Evolutionary conservation across 2,888 invertebrate genomes (phyloP), one percentile per base, ranked within the genome.

Genomic region (Cataglyphis rosenhaueri): DNA sequence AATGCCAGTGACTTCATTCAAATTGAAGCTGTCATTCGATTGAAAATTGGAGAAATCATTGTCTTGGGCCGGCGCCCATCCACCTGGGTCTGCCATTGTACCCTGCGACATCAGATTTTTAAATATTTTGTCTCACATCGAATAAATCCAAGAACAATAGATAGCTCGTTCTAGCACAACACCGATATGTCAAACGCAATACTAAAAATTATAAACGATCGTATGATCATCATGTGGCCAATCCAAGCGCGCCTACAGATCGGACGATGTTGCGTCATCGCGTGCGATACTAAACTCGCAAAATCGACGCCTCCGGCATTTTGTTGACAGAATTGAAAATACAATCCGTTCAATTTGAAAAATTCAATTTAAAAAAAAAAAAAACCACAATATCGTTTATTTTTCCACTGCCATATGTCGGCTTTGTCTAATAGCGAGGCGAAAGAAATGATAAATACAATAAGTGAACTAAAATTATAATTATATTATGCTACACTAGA

Each of bases 1-100:
- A 88, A 97, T 96, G 92, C 96, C 97, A 89, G 96, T 95, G 65
- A 97, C 95, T 92, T 97, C 97, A 86, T 96, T 96, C 48, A 97
- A 95, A 94, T 96, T 96, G 92, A 97, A 97, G 75, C 96, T 96
- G 91, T 96, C 96, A 87, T 91, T 94, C 6, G 94, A 87, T 81
- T 94, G 92, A 92, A 95, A 95, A 92, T 94, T 94, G 83, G 95
- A 92, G 91, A 93, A 94, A 88, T 93, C 93, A 89, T 92, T 93
- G 78, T 94, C 93, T 87, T 92, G 93, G 86, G 89, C 89, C 76
- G 93, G 88, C 68, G 92, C 88, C 93, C 93, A 94, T 83, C 90
- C 88, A 70, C 91, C 92, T 25, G 92, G 90, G 84, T 94, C 93
- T 91, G 93, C 92, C 95, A 95, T 95, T 85, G 82, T 91, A 41